A percentile compares a stretch with the other conserved stretches of the same genome.
Conservation (phyloP, 2,113 vertebrate species). For the Potamarius usumacintae region DNA sequence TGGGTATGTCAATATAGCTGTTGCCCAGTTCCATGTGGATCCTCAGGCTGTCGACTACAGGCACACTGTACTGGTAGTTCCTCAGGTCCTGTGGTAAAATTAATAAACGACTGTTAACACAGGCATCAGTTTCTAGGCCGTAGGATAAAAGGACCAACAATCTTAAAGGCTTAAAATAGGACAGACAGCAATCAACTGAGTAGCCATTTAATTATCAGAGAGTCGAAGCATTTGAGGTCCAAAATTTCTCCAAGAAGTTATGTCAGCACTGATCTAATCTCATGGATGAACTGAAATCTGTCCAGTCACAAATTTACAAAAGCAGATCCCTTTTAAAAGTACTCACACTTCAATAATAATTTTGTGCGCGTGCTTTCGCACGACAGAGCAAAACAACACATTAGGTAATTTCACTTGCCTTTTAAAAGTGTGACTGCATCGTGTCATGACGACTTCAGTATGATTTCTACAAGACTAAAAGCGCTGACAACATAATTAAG, state of each 20-base stretch:
- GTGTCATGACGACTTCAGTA: not conserved
- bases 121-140: not conserved
- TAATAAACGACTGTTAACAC: not conserved
- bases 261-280: not conserved
- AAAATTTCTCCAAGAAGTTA: not conserved
- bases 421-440: not conserved
- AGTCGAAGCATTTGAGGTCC: not conserved
- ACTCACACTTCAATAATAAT: not conserved
- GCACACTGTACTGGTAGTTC: conserved; percentile 91
- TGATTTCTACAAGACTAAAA: not conserved
- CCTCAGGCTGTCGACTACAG: conserved; percentile 82
- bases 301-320: not conserved
- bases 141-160: not conserved
- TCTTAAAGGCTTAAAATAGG: not conserved
- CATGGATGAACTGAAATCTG: not conserved
- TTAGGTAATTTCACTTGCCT: not conserved
- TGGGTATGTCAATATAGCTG: conserved; percentile 90
- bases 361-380: not conserved
- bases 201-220: not conserved
- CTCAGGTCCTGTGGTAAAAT: conserved; percentile 81
- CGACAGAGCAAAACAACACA: not conserved
- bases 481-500: not conserved
- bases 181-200: not conserved
- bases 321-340: not conserved
- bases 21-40: conserved; percentile 95